Conservation (phyloP, 1,140 invertebrate species). For the Aphidius ervi region DNA sequence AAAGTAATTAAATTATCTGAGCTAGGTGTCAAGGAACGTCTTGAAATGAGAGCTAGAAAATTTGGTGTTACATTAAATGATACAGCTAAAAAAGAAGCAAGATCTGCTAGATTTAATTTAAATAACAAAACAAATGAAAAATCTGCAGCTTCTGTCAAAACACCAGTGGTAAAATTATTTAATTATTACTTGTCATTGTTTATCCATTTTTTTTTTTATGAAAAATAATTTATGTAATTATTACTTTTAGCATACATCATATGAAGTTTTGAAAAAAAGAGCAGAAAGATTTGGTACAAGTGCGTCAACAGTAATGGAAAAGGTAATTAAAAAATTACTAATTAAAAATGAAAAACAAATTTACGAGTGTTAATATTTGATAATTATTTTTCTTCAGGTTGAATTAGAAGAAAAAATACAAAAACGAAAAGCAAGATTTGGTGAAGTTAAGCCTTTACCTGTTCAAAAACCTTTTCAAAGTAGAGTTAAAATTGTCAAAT, state of each 20-base stretch:
- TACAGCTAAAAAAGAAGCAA: constrained; percentile 61
- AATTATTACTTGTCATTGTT: background rate
- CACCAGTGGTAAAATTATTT: constrained; percentile 34
- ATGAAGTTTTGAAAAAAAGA: constrained; percentile 68
- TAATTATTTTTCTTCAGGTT: constrained; percentile 35
- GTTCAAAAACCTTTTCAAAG: constrained; percentile 41
- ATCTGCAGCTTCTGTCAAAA: constrained; percentile 43
- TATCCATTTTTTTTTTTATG: background rate
- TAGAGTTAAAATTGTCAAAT: constrained; percentile 52
- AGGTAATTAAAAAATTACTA: constrained; percentile 42
- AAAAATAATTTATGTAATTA: constrained; percentile 7
- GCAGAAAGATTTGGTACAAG: constrained; percentile 71
- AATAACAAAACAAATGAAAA: constrained; percentile 37
- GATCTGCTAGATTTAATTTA: constrained; percentile 62
- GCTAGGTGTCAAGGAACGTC: constrained; percentile 63
- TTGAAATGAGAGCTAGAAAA: constrained; percentile 75
- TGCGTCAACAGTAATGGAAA: constrained; percentile 64
- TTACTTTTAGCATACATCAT: constrained; percentile 45
- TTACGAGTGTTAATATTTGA: background rate
- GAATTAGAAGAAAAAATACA: constrained; percentile 64
- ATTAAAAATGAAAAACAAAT: constrained; percentile 3
- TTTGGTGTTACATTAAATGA: constrained; percentile 66
- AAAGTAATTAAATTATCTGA: constrained; percentile 61
- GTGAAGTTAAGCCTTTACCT: constrained; percentile 41
- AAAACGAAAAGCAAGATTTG: constrained; percentile 69